A percentile compares a stretch with the other conserved stretches of the same genome.
These are phyloP conservation scores for Oophaga pumilio DNA, from an alignment of 2,113 vertebrate species.

Conservation along the genomic window DNA sequence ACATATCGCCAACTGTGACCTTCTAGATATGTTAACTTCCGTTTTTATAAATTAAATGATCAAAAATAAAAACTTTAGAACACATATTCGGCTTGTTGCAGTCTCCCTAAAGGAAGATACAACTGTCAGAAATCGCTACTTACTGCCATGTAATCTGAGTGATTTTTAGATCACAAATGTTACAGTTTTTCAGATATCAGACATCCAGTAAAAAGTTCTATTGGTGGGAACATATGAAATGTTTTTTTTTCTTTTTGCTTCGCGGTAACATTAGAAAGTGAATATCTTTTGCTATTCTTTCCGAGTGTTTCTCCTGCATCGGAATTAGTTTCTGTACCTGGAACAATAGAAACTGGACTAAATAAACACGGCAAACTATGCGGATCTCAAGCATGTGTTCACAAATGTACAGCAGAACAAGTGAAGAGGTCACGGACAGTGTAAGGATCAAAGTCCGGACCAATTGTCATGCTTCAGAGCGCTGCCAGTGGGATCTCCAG, in stretches of 20 bases:
- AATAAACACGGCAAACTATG: neutral
- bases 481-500: slow-evolving; percentile 18
- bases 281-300: neutral
- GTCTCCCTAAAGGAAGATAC: too few relatives aligned
- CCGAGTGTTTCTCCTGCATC: neutral
- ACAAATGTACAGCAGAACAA: slow-evolving; percentile 17
- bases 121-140: too few relatives aligned
- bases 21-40: too few relatives aligned
- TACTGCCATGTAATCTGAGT: too few relatives aligned
- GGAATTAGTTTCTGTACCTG: neutral
- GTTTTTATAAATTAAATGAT: too few relatives aligned
- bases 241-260: neutral
- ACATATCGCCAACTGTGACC: too few relatives aligned
- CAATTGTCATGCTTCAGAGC: slow-evolving; percentile 13
- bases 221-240: neutral
- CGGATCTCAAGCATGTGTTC: slow-evolving; percentile 3
- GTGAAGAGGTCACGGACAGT: slow-evolving; percentile 20
- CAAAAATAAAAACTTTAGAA: too few relatives aligned
- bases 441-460: slow-evolving; percentile 16
- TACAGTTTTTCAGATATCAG: too few relatives aligned
- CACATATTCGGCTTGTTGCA: too few relatives aligned
- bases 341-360: slow-evolving; percentile 16
- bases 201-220: too few relatives aligned
- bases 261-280: neutral
- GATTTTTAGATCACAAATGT: too few relatives aligned